Conservation (phyloP, 2,888 invertebrate genomes). For the Drosophila stalkeri region DNA sequence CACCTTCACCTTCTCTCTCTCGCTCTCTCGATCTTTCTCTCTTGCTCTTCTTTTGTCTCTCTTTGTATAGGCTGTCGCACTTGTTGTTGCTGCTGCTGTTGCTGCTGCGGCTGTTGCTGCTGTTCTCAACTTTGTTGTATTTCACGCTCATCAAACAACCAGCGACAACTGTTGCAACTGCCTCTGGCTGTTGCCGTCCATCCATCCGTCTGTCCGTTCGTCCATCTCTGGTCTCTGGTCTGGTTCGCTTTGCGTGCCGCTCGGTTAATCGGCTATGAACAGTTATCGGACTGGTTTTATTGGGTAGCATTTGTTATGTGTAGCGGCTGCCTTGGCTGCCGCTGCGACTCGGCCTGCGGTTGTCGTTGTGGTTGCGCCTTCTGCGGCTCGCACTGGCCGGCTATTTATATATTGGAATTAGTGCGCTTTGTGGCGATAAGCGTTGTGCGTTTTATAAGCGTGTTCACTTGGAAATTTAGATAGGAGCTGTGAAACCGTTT, state of each 20-base stretch:
- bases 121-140: constrained; percentile 76
- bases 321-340: constrained; percentile 39
- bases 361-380: constrained; percentile 24
- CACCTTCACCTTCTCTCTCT: constrained; percentile 63
- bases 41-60: not conserved
- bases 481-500: constrained; percentile 55
- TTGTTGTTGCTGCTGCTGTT: constrained; percentile 45
- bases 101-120: constrained; percentile 34
- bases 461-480: constrained; percentile 74
- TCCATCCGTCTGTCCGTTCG: not conserved
- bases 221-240: constrained; percentile 34
- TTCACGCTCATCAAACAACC: constrained; percentile 78
- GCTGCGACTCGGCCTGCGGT: constrained; percentile 20
- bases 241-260: constrained; percentile 72
- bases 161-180: constrained; percentile 75
- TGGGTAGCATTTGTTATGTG: constrained; percentile 72
- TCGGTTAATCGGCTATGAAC: constrained; percentile 79
- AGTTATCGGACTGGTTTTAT: constrained; percentile 81
- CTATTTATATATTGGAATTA: constrained; percentile 78
- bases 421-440: constrained; percentile 76
- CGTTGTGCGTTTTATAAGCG: constrained; percentile 74
- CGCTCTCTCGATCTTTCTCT: not conserved
- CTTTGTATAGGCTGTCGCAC: constrained; percentile 44
- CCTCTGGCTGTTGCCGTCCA: constrained; percentile 11
- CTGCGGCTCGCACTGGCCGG: constrained; percentile 37